Evolutionary conservation across 2,888 invertebrate species (phyloP), one percentile per base, ranked within the genome.

Genomic region (Drosophila pegasa): DNA sequence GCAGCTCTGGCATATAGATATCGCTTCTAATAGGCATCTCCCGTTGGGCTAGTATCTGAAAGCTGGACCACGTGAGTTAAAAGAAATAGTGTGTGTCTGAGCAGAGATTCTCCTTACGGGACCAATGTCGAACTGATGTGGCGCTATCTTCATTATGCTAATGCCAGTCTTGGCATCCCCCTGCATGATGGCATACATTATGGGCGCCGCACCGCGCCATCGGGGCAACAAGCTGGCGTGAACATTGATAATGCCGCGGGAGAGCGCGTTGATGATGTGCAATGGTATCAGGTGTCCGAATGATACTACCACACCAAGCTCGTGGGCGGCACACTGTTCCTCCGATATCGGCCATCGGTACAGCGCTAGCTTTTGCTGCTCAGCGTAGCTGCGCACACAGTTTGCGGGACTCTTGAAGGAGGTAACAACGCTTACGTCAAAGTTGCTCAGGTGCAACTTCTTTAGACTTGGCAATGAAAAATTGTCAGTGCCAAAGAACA

Each of bases 131-230:
- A 97, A 97, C 91, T 94, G 94, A 85, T 95, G 93, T 33, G 98
- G 95, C 90, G 94, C 94, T 71, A 99, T 96, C 92, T 94, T 95
- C 96, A 98, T 98, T 45, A 98, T 94, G 16, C 97, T 95, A 12
- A 98, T 94, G 33, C 98, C 98, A 9, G 98, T 97, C 75, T 93
- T 93, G 12, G 91, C 88, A 90, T 98, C 98, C 12, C 97, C 97
- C 90, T 96, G 95, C 83, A 97, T 94, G 54, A 99, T 93, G 0
- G 98, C 95, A 92, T 98, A 95, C 56, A 96, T 94, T 50, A 98
- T 96, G 0, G 99, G 99, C 0, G 98, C 96, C 10, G 98, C 97
- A 7, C 99, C 99, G 78, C 98, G 93, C 97, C 98, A 98, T 59
- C 96, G 93, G 0, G 99, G 99, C 70, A 99, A 92, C 51, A 98